Evolutionary conservation across 2,113 vertebrate species (phyloP), one percentile per base, ranked within the genome.

Genomic region (Ginglymostoma cirratum): DNA sequence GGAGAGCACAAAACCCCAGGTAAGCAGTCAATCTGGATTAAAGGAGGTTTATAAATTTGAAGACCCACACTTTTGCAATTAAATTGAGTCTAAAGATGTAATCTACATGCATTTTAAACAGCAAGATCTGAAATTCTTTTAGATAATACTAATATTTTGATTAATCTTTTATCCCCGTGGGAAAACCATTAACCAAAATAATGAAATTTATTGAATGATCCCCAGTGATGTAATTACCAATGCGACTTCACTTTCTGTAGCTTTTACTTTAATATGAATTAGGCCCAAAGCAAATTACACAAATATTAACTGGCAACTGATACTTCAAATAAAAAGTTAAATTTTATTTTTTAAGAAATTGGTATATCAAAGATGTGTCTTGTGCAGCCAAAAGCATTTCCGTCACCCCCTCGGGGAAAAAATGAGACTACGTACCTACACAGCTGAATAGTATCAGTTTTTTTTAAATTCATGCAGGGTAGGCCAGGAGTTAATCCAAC

Each of bases 1-100:
- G 96, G 96, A 0, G 96, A 92, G 95, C 83, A 98, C 23, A 98
- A 97, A 96, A 98, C 98, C 0, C 98, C 98, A 96, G 97, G 99
- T 99, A 96, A 72, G 24, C 30, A 90, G 19, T 90, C 30, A 55
- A 3, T 10, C 7, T 55, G 86, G 14, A 61, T 61, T 34, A 52
- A 34, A 24, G 86, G 27, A 61, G 52, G 27, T 90, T 30, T 90
- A 34, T 61, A 89, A 52, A 27, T 89, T 89, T 23, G 17, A 89
- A 52, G 27, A 30, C 55, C 27, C 52, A 52, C 34, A 52, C 23
- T 55, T 34, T 90, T 34, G 30, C 30, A 52, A 6, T 89, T 55
- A 5, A 55, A 6, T 4, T 89, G 52, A 34, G 30, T 34, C 87
- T 55, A 34, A 52, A 30, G 86, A 55, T 89, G 86, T 89, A 52